Percentiles rank a stretch among this genome's conserved stretches.
Conservation (phyloP, 64 coral and sea anemone species). For the Porites lutea region DNA sequence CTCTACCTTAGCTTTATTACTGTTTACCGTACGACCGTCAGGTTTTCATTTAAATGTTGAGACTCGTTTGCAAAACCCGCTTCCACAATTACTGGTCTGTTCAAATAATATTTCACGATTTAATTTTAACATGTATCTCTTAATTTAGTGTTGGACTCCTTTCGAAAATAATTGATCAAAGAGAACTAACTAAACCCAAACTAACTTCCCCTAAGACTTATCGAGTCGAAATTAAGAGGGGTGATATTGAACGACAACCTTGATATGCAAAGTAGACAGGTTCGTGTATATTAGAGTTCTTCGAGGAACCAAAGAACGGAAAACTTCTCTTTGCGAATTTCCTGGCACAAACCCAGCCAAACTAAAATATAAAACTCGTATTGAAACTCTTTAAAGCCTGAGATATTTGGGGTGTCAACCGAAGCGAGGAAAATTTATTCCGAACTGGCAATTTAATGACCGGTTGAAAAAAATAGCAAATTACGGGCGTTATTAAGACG, state of each 20-base stretch:
- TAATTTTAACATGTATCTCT: constrained; percentile 71
- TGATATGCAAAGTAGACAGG: constrained; percentile 1
- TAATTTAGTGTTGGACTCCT: constrained; percentile 62
- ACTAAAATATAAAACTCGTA: not conserved
- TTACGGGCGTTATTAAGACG: constrained; percentile 33
- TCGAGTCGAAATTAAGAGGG: not conserved
- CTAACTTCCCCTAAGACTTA: not conserved
- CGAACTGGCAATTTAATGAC: constrained; percentile 17
- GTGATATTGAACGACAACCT: not conserved
- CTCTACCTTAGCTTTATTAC: constrained; percentile 52
- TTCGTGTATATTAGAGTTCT: constrained; percentile 12
- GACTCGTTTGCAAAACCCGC: constrained; percentile 26
- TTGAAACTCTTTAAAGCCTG: not conserved
- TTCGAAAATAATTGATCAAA: constrained; percentile 34
- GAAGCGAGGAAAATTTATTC: constrained; percentile 36
- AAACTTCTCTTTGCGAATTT: not conserved
- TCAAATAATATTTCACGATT: constrained; percentile 79
- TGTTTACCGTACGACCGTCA: constrained; percentile 70
- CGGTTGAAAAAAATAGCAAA: constrained; percentile 49
- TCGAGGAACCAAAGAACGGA: not conserved
- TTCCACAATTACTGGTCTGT: constrained; percentile 67
- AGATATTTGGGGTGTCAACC: not conserved
- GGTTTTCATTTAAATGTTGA: constrained; percentile 55
- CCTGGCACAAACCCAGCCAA: not conserved
- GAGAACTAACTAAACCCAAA: constrained; percentile 14